These are phyloP conservation scores for Phoebastria nigripes DNA, from an alignment of 2,797 vertebrate species.

Conservation along the genomic window DNA sequence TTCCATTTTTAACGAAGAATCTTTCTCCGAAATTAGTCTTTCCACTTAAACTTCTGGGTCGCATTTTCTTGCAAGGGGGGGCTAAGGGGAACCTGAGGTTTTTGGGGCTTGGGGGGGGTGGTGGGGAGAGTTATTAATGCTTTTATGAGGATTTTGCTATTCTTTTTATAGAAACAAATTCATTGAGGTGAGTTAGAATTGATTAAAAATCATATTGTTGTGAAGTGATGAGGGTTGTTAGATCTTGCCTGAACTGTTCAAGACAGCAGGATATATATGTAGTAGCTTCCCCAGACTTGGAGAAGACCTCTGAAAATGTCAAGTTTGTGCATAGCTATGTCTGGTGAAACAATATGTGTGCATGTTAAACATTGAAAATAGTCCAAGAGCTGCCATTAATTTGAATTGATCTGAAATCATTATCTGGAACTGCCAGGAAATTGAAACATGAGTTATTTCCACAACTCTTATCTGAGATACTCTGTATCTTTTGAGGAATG, in stretches of 20 bases:
- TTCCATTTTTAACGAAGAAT: not conserved
- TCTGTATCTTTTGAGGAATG: not conserved
- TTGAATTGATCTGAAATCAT: conserved; percentile 49
- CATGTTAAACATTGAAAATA: conserved; percentile 55
- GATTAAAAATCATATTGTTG: not conserved
- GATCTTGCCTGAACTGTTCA: not conserved
- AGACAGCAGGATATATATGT: not conserved
- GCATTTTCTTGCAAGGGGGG: not conserved
- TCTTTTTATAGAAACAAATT: not conserved
- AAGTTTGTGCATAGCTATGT: conserved; percentile 26
- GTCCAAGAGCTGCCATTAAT: conserved; percentile 50
- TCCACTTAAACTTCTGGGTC: not conserved
- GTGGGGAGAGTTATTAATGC: not conserved
- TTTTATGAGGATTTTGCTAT: not conserved
- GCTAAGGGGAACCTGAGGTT: not conserved
- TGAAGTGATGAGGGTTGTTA: not conserved
- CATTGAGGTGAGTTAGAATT: not conserved
- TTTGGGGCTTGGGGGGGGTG: not conserved
- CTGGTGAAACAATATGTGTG: conserved; percentile 51
- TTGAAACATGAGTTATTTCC: conserved; percentile 11
- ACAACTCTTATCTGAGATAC: not conserved
- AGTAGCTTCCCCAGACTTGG: conserved; percentile 11
- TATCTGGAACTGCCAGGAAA: conserved; percentile 14
- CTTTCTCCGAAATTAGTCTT: not conserved
- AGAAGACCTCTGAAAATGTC: conserved; percentile 38